Evolutionary conservation across 1,140 invertebrate genomes (phyloP).

Genomic region (Oncopeltus fasciatus): DNA sequence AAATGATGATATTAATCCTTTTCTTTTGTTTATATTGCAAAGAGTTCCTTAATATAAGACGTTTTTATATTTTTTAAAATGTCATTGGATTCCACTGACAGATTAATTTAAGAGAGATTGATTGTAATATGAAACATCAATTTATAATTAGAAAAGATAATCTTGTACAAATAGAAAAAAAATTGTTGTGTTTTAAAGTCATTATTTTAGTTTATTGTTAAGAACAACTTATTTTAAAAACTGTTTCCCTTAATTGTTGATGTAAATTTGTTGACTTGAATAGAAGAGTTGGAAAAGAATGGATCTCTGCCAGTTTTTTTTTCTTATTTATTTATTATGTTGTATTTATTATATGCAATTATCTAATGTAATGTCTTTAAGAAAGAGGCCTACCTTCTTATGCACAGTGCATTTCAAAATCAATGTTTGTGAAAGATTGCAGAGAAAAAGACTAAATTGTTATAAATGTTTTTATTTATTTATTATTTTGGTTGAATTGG

Average conservation of each 20-base stretch:
- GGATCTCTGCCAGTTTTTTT: constrained; percentile 7
- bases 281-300: neutral
- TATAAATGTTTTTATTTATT: neutral
- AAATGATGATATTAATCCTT: constrained; percentile 1
- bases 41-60: neutral
- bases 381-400: constrained; percentile 1
- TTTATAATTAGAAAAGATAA: too few relatives aligned
- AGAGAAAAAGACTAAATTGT: neutral
- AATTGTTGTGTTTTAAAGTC: constrained; percentile 8
- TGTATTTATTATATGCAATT: neutral
- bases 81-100: neutral
- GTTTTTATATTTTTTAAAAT: constrained; percentile 3
- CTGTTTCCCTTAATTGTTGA: constrained; percentile 2
- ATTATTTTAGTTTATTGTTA: constrained; percentile 6
- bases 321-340: too few relatives aligned
- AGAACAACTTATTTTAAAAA: neutral
- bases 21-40: neutral
- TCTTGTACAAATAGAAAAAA: neutral
- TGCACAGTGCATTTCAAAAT: neutral
- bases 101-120: neutral
- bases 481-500: too few relatives aligned
- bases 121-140: too few relatives aligned
- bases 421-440: neutral
- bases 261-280: neutral
- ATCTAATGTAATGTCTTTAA: neutral